These are phyloP conservation scores for Myiagra hebetior DNA, from an alignment of 2,113 vertebrate genomes.

Conservation along the genomic window DNA sequence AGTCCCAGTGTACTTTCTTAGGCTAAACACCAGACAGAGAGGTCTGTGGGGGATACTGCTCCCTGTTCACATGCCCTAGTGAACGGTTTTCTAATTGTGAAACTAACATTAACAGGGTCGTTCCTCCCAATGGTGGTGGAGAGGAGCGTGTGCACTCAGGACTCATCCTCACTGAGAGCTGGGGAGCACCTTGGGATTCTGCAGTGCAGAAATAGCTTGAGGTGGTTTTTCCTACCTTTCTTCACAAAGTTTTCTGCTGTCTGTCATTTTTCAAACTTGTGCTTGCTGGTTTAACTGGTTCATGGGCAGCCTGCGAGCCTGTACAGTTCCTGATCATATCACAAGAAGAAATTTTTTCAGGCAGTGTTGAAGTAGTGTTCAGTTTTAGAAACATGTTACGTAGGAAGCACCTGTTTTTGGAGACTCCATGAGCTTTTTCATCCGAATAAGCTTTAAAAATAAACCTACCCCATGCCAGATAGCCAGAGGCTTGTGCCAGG, in stretches of 20 bases:
- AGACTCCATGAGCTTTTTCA: neutral
- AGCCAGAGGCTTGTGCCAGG: neutral
- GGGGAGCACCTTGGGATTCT: neutral
- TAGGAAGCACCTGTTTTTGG: neutral
- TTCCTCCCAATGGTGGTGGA: rapidly evolving
- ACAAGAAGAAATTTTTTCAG: neutral
- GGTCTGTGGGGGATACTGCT: neutral
- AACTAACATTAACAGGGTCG: neutral
- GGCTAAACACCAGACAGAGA: neutral
- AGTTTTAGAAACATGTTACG: neutral
- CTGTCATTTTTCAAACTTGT: neutral
- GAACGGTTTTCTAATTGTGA: neutral
- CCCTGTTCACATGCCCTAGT: neutral
- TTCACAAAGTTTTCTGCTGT: neutral
- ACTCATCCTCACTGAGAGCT: neutral
- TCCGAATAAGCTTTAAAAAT: neutral
- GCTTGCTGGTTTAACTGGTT: neutral
- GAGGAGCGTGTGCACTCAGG: neutral
- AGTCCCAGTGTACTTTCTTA: neutral
- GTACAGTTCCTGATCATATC: neutral
- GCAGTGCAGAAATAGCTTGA: neutral
- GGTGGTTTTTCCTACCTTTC: neutral
- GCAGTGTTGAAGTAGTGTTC: neutral
- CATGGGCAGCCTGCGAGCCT: neutral
- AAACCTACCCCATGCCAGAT: neutral